phyloP scores from a whole-genome alignment of 2,113 vertebrate genomes.

The Laticauda laticaudata region DNA sequence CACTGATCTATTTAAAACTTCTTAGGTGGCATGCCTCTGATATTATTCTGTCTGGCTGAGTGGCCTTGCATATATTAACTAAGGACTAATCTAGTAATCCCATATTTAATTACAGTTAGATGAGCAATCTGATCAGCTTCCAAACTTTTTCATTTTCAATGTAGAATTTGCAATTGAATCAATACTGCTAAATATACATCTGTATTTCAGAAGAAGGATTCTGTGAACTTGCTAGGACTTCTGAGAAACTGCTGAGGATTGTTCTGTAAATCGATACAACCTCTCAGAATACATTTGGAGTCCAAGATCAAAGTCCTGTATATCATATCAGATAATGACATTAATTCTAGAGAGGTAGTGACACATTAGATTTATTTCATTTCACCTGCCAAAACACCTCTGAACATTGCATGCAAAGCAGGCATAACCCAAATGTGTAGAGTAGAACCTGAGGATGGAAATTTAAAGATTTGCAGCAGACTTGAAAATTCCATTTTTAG shows the following conservation, averaged over 20 bases:
- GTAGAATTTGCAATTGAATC: background rate
- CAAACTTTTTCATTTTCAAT: background rate
- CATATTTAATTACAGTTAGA: background rate
- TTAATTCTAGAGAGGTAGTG: background rate
- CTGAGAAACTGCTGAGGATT: background rate
- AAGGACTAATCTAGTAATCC: background rate
- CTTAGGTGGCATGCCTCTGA: constrained; percentile 6
- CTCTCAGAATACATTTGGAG: background rate
- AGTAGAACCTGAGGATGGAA: background rate
- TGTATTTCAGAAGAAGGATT: background rate
- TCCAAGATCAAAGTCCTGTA: background rate
- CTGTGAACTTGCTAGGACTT: background rate
- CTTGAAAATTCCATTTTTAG: background rate
- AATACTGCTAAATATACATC: background rate
- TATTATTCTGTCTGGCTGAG: constrained; percentile 21
- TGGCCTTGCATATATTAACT: background rate
- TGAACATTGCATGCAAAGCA: background rate
- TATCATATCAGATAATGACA: background rate
- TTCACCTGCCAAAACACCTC: background rate
- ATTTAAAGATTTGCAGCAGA: background rate
- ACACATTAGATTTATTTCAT: background rate
- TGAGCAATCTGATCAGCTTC: background rate
- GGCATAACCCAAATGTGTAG: background rate
- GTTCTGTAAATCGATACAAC: background rate
- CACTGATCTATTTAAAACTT: constrained; percentile 59